A percentile compares a stretch with the other conserved stretches of the same genome.
phyloP scores from a whole-genome alignment of 2,113 vertebrate genomes.

The Sterna hirundo region DNA sequence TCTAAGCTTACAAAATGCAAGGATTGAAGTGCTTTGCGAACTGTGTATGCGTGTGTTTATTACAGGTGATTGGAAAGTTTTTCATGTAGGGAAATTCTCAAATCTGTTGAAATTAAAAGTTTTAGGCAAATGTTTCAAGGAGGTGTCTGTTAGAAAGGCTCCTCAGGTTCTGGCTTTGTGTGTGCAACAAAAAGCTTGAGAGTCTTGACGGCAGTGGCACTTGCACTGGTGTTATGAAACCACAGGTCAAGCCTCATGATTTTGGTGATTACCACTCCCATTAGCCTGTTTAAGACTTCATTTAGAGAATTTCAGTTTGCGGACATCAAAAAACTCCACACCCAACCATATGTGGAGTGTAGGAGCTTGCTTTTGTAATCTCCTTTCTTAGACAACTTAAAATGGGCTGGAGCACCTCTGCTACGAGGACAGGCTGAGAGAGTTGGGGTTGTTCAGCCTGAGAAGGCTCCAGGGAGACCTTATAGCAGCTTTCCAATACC shows the following conservation, averaged over 20 bases:
- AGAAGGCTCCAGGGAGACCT: too few species aligned
- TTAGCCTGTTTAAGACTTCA: background rate
- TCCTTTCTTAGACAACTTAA: background rate
- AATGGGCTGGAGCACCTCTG: too few species aligned
- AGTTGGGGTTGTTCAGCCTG: too few species aligned
- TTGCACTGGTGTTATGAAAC: background rate
- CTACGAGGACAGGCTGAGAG: too few species aligned
- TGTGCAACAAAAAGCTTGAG: background rate
- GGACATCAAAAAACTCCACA: background rate
- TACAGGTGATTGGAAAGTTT: background rate
- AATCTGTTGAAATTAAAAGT: background rate
- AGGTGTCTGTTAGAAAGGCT: background rate
- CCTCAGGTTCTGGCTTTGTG: background rate
- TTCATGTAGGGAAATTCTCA: background rate
- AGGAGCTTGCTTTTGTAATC: background rate
- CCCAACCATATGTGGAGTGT: background rate
- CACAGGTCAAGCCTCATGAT: background rate
- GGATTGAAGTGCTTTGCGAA: background rate
- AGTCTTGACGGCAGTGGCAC: fast-evolving
- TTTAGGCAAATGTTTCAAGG: background rate
- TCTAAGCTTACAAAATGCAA: background rate
- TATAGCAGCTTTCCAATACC: too few species aligned
- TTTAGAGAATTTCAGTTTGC: background rate
- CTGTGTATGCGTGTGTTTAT: background rate
- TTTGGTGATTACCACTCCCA: background rate